Base-by-base conservation (phyloP, 2,888 invertebrate species). In the Caenorhabditis angaria region DNA sequence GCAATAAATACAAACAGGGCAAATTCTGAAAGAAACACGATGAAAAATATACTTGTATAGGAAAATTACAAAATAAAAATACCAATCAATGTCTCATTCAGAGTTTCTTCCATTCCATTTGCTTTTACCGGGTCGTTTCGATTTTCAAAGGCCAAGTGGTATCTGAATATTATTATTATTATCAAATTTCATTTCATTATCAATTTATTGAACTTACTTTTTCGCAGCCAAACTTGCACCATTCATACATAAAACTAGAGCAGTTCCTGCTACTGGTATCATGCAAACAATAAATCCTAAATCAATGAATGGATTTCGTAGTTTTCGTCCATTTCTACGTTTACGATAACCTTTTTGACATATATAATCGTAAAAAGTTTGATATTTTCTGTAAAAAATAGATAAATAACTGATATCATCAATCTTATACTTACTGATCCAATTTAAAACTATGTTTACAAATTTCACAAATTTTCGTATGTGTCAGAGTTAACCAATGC, bases 391-490 rank as follows among this genome's bases (percentile, higher is more conserved):
- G 62, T n/a, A 66, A 70, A 50, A 14, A 51, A 22, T n/a, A 6
- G 10, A 47, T 48, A 56, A n/a, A 27, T n/a, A 14, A 28, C 88
- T 85, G 84, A 0, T n/a, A n/a, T n/a, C n/a, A n/a, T n/a, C n/a
- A n/a, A 59, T 10, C n/a, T n/a, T n/a, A n/a, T n/a, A 62, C 71
- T 50, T 14, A 91, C 32, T 92, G 90, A 80, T 90, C 90, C 0
- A 92, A 91, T n/a, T 89, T 88, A 83, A 92, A 93, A 59, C 90
- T 88, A 55, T 91, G 91, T 25, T 92, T 91, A 87, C 93, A 93
- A 24, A 93, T 89, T 87, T 93, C 93, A 85, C 93, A 93, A 70
- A 91, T 91, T 32, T 92, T 92, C 1, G 92, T 92, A 85, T 92
- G 92, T 1, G 92, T 92, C 2, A 89, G 86, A 25, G 90, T 89